Percentiles rank a stretch among this genome's conserved stretches.
Conservation (phyloP, 2,113 vertebrate species). For the Irena cyanogastra region DNA sequence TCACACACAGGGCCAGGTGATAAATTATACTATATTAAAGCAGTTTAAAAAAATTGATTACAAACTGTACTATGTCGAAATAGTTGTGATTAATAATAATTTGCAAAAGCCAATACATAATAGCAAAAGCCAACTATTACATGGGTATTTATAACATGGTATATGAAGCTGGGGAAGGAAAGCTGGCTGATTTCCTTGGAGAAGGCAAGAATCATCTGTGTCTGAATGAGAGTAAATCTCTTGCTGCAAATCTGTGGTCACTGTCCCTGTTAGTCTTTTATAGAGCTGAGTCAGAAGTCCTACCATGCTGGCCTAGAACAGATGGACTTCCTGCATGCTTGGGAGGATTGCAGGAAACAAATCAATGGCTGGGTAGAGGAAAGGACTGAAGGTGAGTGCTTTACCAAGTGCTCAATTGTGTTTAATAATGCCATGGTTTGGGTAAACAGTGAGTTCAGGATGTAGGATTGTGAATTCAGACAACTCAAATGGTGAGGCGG, state of each 20-base stretch:
- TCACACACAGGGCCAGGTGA: too few relatives aligned
- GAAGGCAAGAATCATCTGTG: not conserved
- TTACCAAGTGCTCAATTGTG: not conserved
- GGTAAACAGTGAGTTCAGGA: not conserved
- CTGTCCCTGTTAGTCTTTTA: slow-evolving; percentile 72
- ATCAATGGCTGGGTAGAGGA: slow-evolving; percentile 89
- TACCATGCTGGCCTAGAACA: slow-evolving; percentile 81
- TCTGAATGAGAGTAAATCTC: not conserved
- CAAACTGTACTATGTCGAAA: too few relatives aligned
- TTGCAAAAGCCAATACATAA: too few relatives aligned
- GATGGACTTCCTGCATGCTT: slow-evolving; percentile 77
- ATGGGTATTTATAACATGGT: too few relatives aligned
- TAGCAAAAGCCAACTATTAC: too few relatives aligned
- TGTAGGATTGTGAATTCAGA: not conserved
- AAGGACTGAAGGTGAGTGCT: slow-evolving; percentile 82
- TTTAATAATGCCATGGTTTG: not conserved
- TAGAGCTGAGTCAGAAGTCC: slow-evolving; percentile 76
- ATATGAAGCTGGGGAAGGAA: rapidly evolving
- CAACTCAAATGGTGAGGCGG: rapidly evolving
- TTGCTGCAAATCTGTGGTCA: not conserved
- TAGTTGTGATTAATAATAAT: too few relatives aligned
- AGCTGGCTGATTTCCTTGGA: rapidly evolving
- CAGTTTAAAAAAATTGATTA: too few relatives aligned
- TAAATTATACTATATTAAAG: too few relatives aligned
- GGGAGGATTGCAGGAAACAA: slow-evolving; percentile 75